A percentile compares a stretch with the other conserved stretches of the same genome.
Evolutionary conservation across 2,888 invertebrate species (phyloP).

Genomic region (Odiellus spinosus): DNA sequence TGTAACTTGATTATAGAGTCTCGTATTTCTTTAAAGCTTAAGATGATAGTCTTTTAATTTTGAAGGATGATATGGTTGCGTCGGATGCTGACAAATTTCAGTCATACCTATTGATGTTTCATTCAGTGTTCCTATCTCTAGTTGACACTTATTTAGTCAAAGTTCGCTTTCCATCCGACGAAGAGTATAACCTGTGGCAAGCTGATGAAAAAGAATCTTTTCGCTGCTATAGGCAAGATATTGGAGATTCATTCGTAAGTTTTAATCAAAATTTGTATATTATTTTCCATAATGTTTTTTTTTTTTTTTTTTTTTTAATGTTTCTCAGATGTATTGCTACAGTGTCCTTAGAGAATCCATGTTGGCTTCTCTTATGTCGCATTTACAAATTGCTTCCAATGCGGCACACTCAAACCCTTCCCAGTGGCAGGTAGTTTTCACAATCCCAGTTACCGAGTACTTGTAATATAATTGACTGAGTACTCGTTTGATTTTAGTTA

Average conservation of each 20-base stretch:
- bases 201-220: slow-evolving; percentile 69
- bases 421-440: slow-evolving; percentile 25
- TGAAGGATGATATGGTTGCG: slow-evolving; percentile 46
- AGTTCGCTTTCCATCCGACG: slow-evolving; percentile 53
- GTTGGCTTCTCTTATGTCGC: slow-evolving; percentile 17
- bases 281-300: too few species aligned
- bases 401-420: slow-evolving; percentile 24
- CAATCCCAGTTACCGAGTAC: neutral
- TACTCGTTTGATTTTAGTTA: neutral
- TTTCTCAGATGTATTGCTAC: slow-evolving; percentile 68
- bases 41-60: slow-evolving; percentile 8
- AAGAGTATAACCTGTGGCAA: slow-evolving; percentile 33
- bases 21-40: too few species aligned
- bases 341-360: slow-evolving; percentile 49
- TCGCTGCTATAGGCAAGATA: slow-evolving; percentile 71
- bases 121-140: slow-evolving; percentile 60
- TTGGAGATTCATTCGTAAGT: slow-evolving; percentile 61
- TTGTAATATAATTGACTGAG: neutral
- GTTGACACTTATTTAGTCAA: slow-evolving; percentile 60
- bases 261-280: neutral
- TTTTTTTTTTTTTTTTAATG: too few species aligned
- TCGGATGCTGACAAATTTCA: slow-evolving; percentile 35
- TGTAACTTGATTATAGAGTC: too few species aligned
- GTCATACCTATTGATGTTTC: slow-evolving; percentile 42
- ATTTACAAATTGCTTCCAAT: slow-evolving; percentile 15